Evolutionary conservation across 2,888 invertebrate genomes (phyloP).

Genomic region (Hirtodrosophila cameraria): DNA sequence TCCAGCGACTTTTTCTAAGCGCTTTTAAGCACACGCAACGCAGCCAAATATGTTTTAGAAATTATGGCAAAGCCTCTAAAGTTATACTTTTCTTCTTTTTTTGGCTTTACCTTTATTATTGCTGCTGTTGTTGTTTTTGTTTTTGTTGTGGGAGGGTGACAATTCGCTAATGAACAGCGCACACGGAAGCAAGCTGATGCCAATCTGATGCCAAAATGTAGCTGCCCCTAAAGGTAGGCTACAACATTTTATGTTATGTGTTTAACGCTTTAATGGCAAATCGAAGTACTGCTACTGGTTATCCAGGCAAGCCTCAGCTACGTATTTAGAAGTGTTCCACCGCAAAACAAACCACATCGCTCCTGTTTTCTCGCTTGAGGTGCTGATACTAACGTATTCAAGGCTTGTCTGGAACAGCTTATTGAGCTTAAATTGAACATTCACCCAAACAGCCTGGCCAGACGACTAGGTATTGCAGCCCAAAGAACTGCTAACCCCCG

Average conservation of each 20-base stretch:
- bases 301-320: neutral
- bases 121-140: slow-evolving; percentile 6
- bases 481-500: too few species aligned
- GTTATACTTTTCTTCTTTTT: slow-evolving; percentile 9
- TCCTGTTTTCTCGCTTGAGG: too few species aligned
- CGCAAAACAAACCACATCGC: too few species aligned
- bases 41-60: slow-evolving; percentile 36
- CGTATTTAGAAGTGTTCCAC: neutral
- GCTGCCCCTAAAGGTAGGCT: slow-evolving; percentile 37
- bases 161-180: slow-evolving; percentile 68
- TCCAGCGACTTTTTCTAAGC: neutral
- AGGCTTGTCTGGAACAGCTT: too few species aligned
- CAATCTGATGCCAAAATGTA: slow-evolving; percentile 17
- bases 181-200: slow-evolving; percentile 54
- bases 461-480: too few species aligned
- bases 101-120: slow-evolving; percentile 18
- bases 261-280: slow-evolving; percentile 49
- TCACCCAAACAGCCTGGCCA: too few species aligned
- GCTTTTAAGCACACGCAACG: slow-evolving; percentile 53
- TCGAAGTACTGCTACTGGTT: slow-evolving; percentile 44
- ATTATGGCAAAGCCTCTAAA: slow-evolving; percentile 46
- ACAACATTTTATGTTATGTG: slow-evolving; percentile 47
- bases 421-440: too few species aligned
- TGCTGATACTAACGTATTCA: too few species aligned
- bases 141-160: slow-evolving; percentile 46